phyloP scores from a whole-genome alignment of 2,797 vertebrate genomes.

The Pseudomugil tenellus region DNA sequence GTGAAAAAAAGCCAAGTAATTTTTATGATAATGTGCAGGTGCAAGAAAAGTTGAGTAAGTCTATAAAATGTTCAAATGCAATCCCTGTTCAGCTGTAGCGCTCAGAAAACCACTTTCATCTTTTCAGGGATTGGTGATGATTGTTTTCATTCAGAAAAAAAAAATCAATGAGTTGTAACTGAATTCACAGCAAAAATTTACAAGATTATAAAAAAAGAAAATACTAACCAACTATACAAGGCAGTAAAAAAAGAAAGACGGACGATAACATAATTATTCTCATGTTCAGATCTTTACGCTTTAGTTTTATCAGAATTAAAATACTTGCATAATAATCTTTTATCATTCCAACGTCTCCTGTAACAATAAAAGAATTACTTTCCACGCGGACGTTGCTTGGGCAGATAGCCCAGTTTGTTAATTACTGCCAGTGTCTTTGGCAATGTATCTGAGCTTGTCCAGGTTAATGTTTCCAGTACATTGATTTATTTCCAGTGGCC shows the following conservation, averaged over 20 bases:
- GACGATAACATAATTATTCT: background rate
- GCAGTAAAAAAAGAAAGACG: background rate
- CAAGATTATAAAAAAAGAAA: background rate
- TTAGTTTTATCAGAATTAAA: background rate
- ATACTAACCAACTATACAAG: background rate
- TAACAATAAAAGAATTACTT: background rate
- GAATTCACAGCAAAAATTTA: background rate
- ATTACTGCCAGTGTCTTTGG: background rate
- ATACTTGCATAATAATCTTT: background rate
- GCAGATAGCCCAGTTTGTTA: background rate
- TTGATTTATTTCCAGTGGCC: background rate
- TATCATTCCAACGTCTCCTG: background rate
- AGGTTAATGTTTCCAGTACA: background rate
- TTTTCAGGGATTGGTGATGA: too few relatives aligned
- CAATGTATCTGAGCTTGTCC: background rate
- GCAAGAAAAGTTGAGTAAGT: background rate
- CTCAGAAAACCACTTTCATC: background rate
- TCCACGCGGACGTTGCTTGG: background rate
- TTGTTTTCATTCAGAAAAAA: background rate
- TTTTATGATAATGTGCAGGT: constrained; percentile 29
- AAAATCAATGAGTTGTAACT: background rate
- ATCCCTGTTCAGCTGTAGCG: background rate
- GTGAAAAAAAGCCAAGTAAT: background rate
- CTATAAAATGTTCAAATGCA: background rate
- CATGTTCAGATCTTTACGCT: background rate